Base-by-base conservation (phyloP, 2,113 vertebrate species). In the Charina bottae region DNA sequence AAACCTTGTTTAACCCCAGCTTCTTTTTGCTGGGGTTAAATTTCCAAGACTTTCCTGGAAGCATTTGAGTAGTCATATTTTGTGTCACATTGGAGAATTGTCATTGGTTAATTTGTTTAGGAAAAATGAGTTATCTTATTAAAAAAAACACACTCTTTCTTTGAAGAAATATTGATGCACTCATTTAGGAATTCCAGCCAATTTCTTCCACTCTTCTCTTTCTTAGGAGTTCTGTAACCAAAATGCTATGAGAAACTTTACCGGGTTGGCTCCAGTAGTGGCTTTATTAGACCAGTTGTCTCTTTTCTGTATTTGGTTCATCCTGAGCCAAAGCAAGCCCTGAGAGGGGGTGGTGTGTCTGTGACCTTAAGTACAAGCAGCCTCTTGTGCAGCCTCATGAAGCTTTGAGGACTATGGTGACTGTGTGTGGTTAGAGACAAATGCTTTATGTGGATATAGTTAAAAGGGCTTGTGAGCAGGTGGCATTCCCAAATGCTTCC, bases 221-320 rank as follows among this genome's bases (percentile, higher is more conserved):
- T 87, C 8, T 46, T 6, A 64, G 54, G 37, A 8, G 4, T 78
- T 42, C 21, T 33, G 23, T 90, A 56, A 88, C 9, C 54, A 90
- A 83, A 46, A 85, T 59, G 72, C 62, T 85, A 83, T 83, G 92
- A 93, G 54, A 3, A 17, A 15, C 28, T 13, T n/a, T 33, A 3
- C 5, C 53, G 11, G 0, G 49, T 24, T 21, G 53, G 17, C 11
- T 88, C 19, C 83, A 9, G 15, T 49, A 28, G 92, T 49, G 24
- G 12, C 92, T 87, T 93, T 93, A 93, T 93, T 88, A 83, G 89
- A 59, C 64, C 89, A 90, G 89, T 42, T 93, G 89, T 90, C 64
- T 90, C 62, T 60, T 62, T 42, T 87, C 68, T 5, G 46, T 90
- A 56, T 8, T 28, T 83, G 28, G 58, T 83, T 93, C 11, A 2